phyloP scores from a whole-genome alignment of 2,888 invertebrate species.

The Chloromyia formosa region DNA sequence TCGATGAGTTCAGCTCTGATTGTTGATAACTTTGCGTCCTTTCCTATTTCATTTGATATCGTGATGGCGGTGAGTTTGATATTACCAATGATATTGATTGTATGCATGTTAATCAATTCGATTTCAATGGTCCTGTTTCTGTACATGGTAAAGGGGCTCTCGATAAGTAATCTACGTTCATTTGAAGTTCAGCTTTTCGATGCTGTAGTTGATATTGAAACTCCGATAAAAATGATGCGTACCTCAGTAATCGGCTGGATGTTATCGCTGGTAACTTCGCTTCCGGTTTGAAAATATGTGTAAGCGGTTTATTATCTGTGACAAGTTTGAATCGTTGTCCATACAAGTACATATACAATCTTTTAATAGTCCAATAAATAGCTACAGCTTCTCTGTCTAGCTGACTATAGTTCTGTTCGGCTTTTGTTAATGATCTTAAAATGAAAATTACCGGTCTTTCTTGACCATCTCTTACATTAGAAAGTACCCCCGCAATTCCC shows the following conservation, averaged over 20 bases:
- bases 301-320: too few relatives aligned
- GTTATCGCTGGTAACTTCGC: not conserved
- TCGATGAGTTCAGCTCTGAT: too few relatives aligned
- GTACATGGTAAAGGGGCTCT: not conserved
- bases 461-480: too few relatives aligned
- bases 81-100: not conserved
- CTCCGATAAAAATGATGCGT: slow-evolving; percentile 9
- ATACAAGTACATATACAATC: too few relatives aligned
- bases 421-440: too few relatives aligned
- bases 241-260: not conserved
- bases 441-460: too few relatives aligned
- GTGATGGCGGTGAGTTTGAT: not conserved
- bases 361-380: too few relatives aligned
- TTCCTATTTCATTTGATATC: too few relatives aligned
- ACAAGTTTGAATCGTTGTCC: too few relatives aligned
- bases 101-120: not conserved
- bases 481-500: not conserved
- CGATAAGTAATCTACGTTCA: not conserved
- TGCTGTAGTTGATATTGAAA: not conserved
- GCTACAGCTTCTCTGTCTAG: too few relatives aligned
- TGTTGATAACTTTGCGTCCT: too few relatives aligned
- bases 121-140: not conserved
- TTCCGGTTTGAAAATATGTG: not conserved
- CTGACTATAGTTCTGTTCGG: too few relatives aligned
- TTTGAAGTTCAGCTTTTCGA: slow-evolving; percentile 1